A percentile compares a stretch with the other conserved stretches of the same genome.
phyloP scores from a whole-genome alignment of 1,140 invertebrate species.

The Magallana ariakensis region DNA sequence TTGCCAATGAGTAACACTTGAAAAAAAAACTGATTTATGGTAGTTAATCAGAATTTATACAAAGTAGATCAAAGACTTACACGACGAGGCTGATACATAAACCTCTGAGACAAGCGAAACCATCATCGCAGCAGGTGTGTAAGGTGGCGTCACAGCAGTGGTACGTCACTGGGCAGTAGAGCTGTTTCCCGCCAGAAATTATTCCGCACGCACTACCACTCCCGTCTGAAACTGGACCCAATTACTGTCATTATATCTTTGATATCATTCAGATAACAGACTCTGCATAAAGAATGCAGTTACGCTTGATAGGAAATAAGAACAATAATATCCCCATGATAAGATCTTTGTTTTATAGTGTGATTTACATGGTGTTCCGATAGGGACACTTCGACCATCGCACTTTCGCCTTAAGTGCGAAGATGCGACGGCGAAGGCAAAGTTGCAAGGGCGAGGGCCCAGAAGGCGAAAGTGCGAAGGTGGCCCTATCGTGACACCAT shows the following conservation, averaged over 20 bases:
- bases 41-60: no score
- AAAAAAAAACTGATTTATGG: no score
- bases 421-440: no score
- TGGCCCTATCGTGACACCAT: no score
- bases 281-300: not conserved
- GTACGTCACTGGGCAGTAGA: not conserved
- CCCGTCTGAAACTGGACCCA: not conserved
- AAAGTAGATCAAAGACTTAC: not conserved
- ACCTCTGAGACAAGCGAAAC: not conserved
- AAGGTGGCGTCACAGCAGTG: not conserved
- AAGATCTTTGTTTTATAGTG: not conserved
- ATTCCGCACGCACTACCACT: not conserved
- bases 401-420: no score
- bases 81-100: not conserved
- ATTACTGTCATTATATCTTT: not conserved
- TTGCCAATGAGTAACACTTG: no score
- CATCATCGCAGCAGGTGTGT: not conserved
- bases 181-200: not conserved
- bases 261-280: not conserved
- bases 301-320: not conserved
- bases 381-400: no score
- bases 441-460: no score
- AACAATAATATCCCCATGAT: not conserved
- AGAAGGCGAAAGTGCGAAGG: no score
- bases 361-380: no score